These are phyloP conservation scores for Drosophila ochracea DNA, from an alignment of 2,888 invertebrate genomes.

Conservation along the genomic window DNA sequence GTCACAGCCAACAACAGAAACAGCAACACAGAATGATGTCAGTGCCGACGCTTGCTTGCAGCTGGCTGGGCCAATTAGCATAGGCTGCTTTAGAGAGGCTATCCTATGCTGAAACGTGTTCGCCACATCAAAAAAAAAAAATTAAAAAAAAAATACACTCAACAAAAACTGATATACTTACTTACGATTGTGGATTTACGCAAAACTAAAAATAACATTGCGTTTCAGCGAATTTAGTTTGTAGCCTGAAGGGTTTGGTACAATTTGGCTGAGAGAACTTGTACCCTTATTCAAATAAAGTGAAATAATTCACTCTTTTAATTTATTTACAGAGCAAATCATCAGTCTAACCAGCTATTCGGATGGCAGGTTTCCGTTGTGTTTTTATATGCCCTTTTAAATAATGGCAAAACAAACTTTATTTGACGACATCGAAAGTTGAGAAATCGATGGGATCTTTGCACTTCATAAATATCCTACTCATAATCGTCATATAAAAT, in stretches of 20 bases:
- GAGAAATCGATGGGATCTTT: slow-evolving; percentile 1
- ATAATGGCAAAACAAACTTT: slow-evolving; percentile 12
- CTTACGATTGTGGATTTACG: not conserved
- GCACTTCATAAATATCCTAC: slow-evolving; percentile 29
- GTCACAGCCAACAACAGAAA: slow-evolving; percentile 14
- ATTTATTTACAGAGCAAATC: not conserved
- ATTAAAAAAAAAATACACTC: not conserved
- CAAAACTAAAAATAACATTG: not conserved
- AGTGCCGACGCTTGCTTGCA: slow-evolving; percentile 29
- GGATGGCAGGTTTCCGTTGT: slow-evolving; percentile 13
- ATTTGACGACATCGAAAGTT: slow-evolving; percentile 7
- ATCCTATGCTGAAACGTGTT: slow-evolving; percentile 8
- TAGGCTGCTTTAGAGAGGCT: slow-evolving; percentile 15
- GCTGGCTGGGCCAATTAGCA: slow-evolving; percentile 49
- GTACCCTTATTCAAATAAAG: not conserved
- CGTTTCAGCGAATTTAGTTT: not conserved
- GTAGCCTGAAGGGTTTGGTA: not conserved
- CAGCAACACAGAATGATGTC: slow-evolving; percentile 28
- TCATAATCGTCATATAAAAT: slow-evolving; percentile 51
- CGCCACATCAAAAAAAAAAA: not conserved
- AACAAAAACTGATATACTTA: not conserved
- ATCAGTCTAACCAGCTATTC: not conserved
- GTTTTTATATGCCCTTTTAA: slow-evolving; percentile 10
- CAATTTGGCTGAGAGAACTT: not conserved
- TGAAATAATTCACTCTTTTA: not conserved